Evolutionary conservation across 1,140 invertebrate species (phyloP).

Genomic region (Ephestia elutella): DNA sequence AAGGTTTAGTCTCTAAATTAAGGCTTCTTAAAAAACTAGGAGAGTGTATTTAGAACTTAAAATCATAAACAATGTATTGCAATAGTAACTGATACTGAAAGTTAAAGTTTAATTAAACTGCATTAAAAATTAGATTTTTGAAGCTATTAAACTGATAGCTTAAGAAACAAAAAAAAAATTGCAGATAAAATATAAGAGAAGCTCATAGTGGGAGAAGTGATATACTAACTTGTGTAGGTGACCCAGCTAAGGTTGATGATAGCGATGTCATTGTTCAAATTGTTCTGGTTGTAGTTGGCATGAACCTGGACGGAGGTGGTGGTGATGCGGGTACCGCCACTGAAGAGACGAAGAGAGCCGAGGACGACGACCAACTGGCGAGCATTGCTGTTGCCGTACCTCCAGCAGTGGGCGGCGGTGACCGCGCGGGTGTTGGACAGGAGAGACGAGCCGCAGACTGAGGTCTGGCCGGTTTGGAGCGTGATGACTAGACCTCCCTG

Average conservation of each 20-base stretch:
- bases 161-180: not conserved
- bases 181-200: too few species aligned
- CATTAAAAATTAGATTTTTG: too few species aligned
- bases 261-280: constrained; percentile 27
- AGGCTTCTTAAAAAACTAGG: too few species aligned
- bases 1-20: too few species aligned
- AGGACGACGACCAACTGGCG: constrained; percentile 26
- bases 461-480: constrained; percentile 14
- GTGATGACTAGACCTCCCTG: constrained; percentile 30
- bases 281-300: constrained; percentile 27
- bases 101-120: too few species aligned
- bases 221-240: constrained; percentile 23
- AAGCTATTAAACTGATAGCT: too few species aligned
- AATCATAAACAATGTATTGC: too few species aligned
- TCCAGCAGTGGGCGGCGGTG: constrained; percentile 35
- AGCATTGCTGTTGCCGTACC: constrained; percentile 27
- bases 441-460: constrained; percentile 33
- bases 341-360: constrained; percentile 30
- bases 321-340: constrained; percentile 26
- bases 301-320: constrained; percentile 18
- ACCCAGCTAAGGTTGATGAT: constrained; percentile 22
- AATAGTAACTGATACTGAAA: too few species aligned
- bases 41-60: too few species aligned
- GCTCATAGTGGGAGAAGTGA: not conserved
- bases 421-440: constrained; percentile 27